Evolutionary conservation across 2,888 invertebrate genomes (phyloP).

Genomic region (Gymnoscelis rufifasciata): DNA sequence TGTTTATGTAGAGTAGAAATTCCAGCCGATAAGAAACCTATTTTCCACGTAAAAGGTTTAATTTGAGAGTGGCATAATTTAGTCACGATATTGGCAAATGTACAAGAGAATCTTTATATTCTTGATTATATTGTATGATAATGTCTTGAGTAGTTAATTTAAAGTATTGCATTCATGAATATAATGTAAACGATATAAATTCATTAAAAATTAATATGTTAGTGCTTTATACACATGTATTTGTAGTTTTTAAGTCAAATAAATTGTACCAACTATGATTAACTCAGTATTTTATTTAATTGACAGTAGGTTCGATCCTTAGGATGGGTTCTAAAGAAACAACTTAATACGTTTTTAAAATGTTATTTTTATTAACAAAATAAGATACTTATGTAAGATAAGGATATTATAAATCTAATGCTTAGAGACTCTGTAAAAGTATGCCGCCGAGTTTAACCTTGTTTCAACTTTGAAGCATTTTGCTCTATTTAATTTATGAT

Average conservation of each 20-base stretch:
- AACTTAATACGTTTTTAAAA: neutral
- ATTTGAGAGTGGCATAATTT: neutral
- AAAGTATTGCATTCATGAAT: constrained; percentile 10
- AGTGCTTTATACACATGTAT: constrained; percentile 55
- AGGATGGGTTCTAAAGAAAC: neutral
- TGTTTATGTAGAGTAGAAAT: no score
- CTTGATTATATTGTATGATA: neutral
- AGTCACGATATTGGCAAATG: neutral
- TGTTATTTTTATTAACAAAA: constrained; percentile 25
- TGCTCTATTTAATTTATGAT: neutral
- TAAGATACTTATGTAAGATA: constrained; percentile 14
- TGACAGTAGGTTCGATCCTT: neutral
- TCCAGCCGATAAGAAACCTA: neutral
- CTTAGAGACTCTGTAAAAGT: neutral
- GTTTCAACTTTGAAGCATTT: neutral
- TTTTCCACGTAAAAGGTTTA: neutral
- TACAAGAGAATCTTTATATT: neutral
- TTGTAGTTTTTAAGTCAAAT: constrained; percentile 66
- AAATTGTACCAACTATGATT: constrained; percentile 53
- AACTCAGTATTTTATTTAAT: constrained; percentile 17
- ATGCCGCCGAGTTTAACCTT: neutral
- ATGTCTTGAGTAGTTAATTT: constrained; percentile 15
- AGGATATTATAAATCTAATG: neutral
- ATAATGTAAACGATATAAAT: constrained; percentile 20
- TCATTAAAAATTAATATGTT: constrained; percentile 39